A percentile compares a stretch with the other conserved stretches of the same genome.
These are phyloP conservation scores for Hypomecis atomaria DNA, from an alignment of 2,888 invertebrate species.

Conservation along the genomic window DNA sequence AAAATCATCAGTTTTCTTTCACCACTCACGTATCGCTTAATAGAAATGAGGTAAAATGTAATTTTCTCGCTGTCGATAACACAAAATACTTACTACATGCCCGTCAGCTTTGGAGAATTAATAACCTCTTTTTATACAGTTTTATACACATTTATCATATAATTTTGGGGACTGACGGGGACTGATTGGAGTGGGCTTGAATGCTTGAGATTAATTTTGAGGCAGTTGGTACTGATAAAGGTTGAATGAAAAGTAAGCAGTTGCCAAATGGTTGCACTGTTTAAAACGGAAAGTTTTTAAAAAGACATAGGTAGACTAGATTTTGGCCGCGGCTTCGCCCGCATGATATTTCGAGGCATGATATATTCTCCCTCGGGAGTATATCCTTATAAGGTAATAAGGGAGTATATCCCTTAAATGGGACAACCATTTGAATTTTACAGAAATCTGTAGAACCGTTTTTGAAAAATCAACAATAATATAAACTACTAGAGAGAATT, in stretches of 20 bases:
- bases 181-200: conserved; percentile 16
- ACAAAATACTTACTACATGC: conserved; percentile 2
- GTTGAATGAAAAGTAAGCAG: background rate
- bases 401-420: too few relatives aligned
- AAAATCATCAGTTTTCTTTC: background rate
- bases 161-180: conserved; percentile 14
- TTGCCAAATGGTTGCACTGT: too few relatives aligned
- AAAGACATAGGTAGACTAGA: too few relatives aligned
- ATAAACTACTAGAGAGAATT: too few relatives aligned
- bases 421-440: too few relatives aligned
- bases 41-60: conserved; percentile 1
- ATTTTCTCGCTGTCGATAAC: conserved; percentile 15
- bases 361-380: too few relatives aligned
- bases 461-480: too few relatives aligned
- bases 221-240: background rate
- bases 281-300: too few relatives aligned
- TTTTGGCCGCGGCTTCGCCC: too few relatives aligned
- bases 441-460: too few relatives aligned
- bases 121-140: conserved; percentile 14
- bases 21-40: background rate
- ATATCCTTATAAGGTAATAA: too few relatives aligned
- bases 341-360: too few relatives aligned
- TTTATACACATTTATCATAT: conserved; percentile 15
- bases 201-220: conserved; percentile 9
- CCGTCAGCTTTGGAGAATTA: conserved; percentile 6